phyloP scores from a whole-genome alignment of 1,140 invertebrate genomes.

The Ylistrum balloti region DNA sequence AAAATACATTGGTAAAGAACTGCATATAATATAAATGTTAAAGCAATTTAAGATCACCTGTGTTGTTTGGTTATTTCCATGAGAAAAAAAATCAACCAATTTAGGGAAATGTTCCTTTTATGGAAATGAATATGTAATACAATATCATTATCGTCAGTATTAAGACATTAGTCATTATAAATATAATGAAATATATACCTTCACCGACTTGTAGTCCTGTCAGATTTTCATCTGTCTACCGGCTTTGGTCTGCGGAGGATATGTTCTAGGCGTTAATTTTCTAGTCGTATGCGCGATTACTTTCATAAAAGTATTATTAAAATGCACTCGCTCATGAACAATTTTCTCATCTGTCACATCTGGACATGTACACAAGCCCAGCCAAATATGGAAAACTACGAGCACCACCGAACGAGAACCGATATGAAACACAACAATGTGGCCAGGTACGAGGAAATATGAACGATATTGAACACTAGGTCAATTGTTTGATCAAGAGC shows the following conservation, averaged over 20 bases:
- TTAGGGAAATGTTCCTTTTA: no score
- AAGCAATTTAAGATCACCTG: no score
- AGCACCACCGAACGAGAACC: not conserved
- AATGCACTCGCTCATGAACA: not conserved
- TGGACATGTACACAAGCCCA: not conserved
- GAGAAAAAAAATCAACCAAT: no score
- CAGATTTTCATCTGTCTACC: not conserved
- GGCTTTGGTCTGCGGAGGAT: not conserved
- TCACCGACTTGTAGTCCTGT: not conserved
- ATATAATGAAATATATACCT: slow-evolving; percentile 1
- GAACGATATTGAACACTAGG: not conserved
- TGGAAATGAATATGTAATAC: no score
- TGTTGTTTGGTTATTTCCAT: no score
- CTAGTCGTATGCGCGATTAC: no score
- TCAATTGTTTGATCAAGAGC: not conserved
- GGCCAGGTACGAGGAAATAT: not conserved
- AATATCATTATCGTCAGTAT: no score
- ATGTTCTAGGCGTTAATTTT: not conserved
- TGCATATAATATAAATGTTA: no score
- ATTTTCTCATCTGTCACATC: not conserved
- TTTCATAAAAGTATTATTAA: not conserved
- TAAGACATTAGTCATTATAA: not conserved
- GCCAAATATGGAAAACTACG: not conserved
- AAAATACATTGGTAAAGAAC: no score
- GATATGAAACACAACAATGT: not conserved